Conservation (phyloP, 2,113 vertebrate genomes). For the Chlorodrepanis virens region DNA sequence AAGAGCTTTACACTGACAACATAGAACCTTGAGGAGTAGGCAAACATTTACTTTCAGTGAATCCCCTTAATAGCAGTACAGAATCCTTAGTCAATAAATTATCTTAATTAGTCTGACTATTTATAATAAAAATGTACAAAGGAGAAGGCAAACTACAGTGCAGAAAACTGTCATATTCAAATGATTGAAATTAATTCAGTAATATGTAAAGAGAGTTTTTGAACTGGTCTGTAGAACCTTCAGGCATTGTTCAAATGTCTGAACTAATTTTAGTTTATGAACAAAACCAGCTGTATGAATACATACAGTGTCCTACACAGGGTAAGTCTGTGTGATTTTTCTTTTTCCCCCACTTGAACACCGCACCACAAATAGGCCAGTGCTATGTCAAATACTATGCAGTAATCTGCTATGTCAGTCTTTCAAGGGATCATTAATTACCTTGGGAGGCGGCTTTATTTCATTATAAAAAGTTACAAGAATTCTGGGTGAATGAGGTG, state of each 20-base stretch:
- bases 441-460: neutral
- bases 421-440: neutral
- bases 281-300: neutral
- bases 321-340: neutral
- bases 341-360: neutral
- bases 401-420: neutral
- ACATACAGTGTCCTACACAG: neutral
- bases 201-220: neutral
- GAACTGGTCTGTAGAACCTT: neutral
- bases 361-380: neutral
- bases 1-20: neutral
- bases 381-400: neutral
- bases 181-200: neutral
- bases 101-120: neutral
- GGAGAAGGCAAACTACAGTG: neutral
- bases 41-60: neutral
- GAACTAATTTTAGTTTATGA: neutral
- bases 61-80: neutral
- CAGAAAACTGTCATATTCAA: neutral
- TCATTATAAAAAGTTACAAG: neutral
- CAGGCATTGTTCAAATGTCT: neutral
- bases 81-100: neutral
- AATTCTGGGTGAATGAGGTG: neutral
- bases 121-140: neutral
- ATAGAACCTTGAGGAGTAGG: neutral